These are phyloP conservation scores for Amphiprion clarkii DNA, from an alignment of 2,797 vertebrate species.

Conservation along the genomic window DNA sequence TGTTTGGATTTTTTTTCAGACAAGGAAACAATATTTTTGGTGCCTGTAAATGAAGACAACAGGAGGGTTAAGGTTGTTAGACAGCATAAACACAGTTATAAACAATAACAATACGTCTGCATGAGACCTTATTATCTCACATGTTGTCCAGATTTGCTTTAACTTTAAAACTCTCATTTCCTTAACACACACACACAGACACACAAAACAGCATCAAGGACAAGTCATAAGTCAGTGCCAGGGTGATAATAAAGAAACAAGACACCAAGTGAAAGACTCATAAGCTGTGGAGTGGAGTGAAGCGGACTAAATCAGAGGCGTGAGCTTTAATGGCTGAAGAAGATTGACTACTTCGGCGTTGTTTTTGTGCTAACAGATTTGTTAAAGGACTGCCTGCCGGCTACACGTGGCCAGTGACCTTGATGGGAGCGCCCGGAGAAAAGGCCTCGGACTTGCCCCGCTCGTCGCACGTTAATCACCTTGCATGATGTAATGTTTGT, in stretches of 20 bases:
- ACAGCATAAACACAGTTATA: background rate
- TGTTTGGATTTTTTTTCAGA: too few species aligned
- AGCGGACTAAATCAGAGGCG: conserved; percentile 32
- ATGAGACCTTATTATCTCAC: background rate
- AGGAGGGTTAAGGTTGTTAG: background rate
- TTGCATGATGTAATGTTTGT: conserved; percentile 62
- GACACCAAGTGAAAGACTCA: conserved; percentile 32
- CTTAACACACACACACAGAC: background rate
- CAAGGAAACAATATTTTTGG: too few species aligned
- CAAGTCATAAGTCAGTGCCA: conserved; percentile 19
- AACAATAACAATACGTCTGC: background rate
- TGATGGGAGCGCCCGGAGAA: conserved; percentile 39
- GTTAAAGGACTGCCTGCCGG: background rate
- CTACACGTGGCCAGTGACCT: conserved; percentile 49
- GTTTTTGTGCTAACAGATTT: background rate
- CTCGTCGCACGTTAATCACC: conserved; percentile 61
- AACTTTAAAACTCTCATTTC: background rate
- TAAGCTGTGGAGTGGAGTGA: conserved; percentile 22
- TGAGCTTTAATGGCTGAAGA: conserved; percentile 25
- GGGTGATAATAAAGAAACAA: conserved; percentile 18
- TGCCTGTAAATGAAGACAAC: too few species aligned
- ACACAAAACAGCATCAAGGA: conserved; percentile 24
- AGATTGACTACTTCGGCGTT: conserved; percentile 13
- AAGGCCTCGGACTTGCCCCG: conserved; percentile 1
- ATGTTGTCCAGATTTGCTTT: background rate